Conservation (phyloP, 2,113 vertebrate species). For the Crotalus tigris region DNA sequence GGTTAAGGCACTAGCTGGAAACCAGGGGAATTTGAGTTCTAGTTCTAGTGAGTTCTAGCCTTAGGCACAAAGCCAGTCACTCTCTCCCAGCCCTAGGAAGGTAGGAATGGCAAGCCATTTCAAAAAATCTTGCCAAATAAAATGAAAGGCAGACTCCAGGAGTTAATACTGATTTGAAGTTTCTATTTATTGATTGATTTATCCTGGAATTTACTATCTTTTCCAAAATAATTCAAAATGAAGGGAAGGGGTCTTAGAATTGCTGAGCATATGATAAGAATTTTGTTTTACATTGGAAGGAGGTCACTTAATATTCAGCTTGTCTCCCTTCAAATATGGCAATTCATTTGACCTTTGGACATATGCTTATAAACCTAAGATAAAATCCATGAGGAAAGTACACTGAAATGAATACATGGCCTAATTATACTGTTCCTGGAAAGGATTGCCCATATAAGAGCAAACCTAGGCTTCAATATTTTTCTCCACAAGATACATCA, state of each 20-base stretch:
- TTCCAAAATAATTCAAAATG: background rate
- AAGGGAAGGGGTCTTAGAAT: background rate
- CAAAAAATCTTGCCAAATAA: background rate
- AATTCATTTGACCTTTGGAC: background rate
- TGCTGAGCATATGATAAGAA: background rate
- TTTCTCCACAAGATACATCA: background rate
- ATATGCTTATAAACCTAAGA: background rate
- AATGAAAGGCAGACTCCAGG: background rate
- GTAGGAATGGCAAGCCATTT: background rate
- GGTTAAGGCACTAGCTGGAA: background rate
- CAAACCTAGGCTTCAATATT: background rate
- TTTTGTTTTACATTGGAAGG: background rate
- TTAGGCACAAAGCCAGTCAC: background rate
- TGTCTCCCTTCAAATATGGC: background rate
- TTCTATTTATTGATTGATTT: background rate
- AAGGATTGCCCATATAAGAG: background rate
- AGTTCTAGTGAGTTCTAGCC: background rate
- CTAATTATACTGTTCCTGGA: background rate
- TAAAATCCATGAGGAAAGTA: background rate
- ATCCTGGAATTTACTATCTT: background rate
- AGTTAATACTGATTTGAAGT: background rate
- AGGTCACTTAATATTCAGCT: background rate
- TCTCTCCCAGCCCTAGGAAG: background rate
- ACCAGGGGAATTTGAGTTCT: background rate
- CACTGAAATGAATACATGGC: background rate